Conservation (phyloP, 2,797 vertebrate species). For the Leptoclinus maculatus region DNA sequence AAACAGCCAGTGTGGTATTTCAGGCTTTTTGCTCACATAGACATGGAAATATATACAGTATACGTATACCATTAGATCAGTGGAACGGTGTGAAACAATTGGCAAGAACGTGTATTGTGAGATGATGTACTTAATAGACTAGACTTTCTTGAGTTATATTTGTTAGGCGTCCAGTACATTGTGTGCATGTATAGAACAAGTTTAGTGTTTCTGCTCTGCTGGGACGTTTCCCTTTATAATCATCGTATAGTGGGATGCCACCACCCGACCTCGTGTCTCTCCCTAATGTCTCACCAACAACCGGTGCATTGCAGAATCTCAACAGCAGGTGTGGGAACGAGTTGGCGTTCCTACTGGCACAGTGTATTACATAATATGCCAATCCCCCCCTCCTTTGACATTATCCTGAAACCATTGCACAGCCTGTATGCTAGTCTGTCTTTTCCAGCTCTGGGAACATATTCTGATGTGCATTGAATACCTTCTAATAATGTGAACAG, state of each 20-base stretch:
- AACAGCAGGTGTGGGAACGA: background rate
- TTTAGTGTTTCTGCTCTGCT: background rate
- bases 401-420: background rate
- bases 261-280: background rate
- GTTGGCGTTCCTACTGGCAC: background rate
- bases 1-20: constrained; percentile 2
- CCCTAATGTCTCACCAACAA: background rate
- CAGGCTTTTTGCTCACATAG: background rate
- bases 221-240: constrained; percentile 6
- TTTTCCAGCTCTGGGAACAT: background rate
- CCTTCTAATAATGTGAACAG: background rate
- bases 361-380: background rate
- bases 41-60: constrained; percentile 2
- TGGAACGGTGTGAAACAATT: background rate
- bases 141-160: background rate
- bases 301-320: background rate
- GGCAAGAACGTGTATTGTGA: background rate
- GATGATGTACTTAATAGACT: background rate
- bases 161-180: background rate
- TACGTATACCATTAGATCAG: background rate
- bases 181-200: background rate
- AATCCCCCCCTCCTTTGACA: background rate
- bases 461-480: background rate
- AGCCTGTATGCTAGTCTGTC: background rate
- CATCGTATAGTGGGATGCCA: background rate